A percentile compares a stretch with the other conserved stretches of the same genome.
Conservation (phyloP, 1,140 invertebrate species). For the Cotesia vestalis region DNA sequence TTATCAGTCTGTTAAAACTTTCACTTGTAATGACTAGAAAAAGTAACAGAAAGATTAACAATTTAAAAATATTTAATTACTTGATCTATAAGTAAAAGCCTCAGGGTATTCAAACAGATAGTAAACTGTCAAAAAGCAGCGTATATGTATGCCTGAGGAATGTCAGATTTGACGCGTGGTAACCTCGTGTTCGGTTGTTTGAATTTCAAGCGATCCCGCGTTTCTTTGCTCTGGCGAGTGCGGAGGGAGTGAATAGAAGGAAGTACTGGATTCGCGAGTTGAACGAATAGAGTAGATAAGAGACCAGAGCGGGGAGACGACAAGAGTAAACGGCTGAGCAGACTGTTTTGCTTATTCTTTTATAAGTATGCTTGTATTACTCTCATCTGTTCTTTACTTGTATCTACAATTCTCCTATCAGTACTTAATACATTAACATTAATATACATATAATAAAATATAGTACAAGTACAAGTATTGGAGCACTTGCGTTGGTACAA, state of each 20-base stretch:
- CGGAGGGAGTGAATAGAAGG: conserved; percentile 22
- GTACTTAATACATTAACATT: too few relatives aligned
- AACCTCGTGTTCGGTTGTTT: conserved; percentile 68
- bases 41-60: too few relatives aligned
- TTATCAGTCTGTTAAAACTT: background rate
- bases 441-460: too few relatives aligned
- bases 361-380: too few relatives aligned
- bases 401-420: conserved; percentile 34
- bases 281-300: background rate
- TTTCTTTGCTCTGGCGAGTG: conserved; percentile 58
- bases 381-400: conserved; percentile 51
- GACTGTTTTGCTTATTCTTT: conserved; percentile 5
- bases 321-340: conserved; percentile 14
- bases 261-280: conserved; percentile 27
- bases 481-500: conserved; percentile 45
- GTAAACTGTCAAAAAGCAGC: background rate
- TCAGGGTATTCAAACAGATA: background rate
- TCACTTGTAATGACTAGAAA: background rate
- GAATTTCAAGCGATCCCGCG: conserved; percentile 67
- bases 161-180: conserved; percentile 67
- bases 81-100: too few relatives aligned
- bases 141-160: conserved; percentile 44
- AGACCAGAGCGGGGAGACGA: conserved; percentile 35
- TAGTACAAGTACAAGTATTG: conserved; percentile 20
- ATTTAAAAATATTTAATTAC: too few relatives aligned